Base-by-base conservation (phyloP, 2,888 invertebrate species). In the Capitulum mitella region DNA sequence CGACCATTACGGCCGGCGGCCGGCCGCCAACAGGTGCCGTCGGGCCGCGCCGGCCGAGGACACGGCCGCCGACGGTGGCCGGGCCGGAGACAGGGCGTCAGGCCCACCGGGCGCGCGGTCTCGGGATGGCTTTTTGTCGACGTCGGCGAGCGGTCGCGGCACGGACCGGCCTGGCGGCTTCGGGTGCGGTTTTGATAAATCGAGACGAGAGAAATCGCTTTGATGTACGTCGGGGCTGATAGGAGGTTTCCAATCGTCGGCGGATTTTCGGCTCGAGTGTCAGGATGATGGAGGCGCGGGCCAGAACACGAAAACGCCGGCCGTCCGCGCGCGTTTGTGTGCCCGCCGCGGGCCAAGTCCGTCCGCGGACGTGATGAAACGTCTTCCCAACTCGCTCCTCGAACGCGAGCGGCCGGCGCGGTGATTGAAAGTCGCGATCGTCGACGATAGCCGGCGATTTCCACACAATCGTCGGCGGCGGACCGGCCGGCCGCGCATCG, bases 181-280 rank as follows among this genome's bases (percentile, higher is more conserved):
- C 29, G 58, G 58, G 58, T 12, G 58, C 29, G 64, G 34, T 64
- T 64, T 64, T 64, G 64, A 64, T 64, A 34, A 64, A 64, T 64
- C 64, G 64, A 64, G 14, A 64, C 34, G 34, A 34, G 34, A 29
- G 34, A 64, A 64, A 64, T 29, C 34, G 64, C 64, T 64, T 29
- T 51, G 51, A 51, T 51, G 29, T 19, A 5, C 34, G 19, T 16
- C 3, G 16, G 32, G 34, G 32, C 34, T 19, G 46, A 8, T 26
- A 5, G 32, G 48, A 46, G 61, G 29, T 78, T 64, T 64, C 34
- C 64, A 64, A 61, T 34, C 19, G 14, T 19, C n/a, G n/a, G 64
- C 34, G 12, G 14, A 29, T 29, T 6, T 6, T 29, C 64, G 64
- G 14, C 34, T 29, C 29, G 29, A 61, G 58, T 61, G 64, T 34